These are phyloP conservation scores for Pseudotriccus pelzelni DNA, from an alignment of 2,797 vertebrate species.

Conservation along the genomic window DNA sequence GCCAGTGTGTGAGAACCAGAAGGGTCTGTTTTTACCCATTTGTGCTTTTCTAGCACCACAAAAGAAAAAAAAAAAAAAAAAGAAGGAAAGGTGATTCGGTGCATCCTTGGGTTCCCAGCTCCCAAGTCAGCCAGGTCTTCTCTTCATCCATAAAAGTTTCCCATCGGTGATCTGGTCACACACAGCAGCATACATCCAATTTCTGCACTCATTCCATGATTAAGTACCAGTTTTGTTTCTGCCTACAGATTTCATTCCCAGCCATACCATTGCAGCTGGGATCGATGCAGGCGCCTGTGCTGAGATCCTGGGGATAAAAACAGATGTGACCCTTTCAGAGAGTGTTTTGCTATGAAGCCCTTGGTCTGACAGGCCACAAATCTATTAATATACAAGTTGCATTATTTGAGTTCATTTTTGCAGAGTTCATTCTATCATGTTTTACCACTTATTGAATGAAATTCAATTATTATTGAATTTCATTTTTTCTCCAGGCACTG, in stretches of 20 bases:
- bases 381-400: background rate
- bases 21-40: background rate
- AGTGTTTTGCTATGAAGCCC: background rate
- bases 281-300: accelerated
- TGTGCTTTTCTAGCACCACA: background rate
- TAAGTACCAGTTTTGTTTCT: background rate
- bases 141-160: background rate
- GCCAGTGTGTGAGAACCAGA: accelerated
- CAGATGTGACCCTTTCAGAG: background rate
- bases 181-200: background rate
- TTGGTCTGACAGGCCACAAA: background rate
- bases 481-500: background rate
- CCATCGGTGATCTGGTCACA: background rate
- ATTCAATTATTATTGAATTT: background rate
- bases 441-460: background rate
- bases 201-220: background rate
- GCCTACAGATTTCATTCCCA: background rate
- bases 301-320: background rate
- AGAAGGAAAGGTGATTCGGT: background rate
- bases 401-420: background rate
- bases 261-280: background rate
- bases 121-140: background rate
- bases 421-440: background rate
- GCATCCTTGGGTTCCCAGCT: background rate
- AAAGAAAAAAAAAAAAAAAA: background rate